Evolutionary conservation across 2,888 invertebrate genomes (phyloP).

Genomic region (Eulithis prunata): DNA sequence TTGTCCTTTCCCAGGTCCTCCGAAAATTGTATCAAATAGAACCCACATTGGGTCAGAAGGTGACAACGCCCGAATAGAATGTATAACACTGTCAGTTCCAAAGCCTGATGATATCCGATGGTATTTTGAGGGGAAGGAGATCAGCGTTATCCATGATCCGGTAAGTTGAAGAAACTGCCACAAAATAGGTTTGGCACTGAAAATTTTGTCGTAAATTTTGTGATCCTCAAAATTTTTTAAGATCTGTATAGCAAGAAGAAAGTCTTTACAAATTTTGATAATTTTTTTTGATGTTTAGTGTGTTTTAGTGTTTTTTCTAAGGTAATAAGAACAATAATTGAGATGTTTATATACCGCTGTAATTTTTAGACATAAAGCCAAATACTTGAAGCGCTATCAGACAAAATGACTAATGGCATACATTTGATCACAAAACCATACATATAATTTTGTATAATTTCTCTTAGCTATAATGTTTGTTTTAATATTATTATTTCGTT

Average conservation of each 20-base stretch:
- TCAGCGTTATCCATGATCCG: conserved; percentile 87
- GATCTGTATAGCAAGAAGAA: no score
- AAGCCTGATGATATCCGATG: conserved; percentile 94
- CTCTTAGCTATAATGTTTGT: not conserved
- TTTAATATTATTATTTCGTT: no score
- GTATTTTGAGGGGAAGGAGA: conserved; percentile 93
- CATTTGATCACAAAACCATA: not conserved
- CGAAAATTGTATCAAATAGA: conserved; percentile 91
- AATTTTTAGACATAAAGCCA: no score
- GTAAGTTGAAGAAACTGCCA: conserved; percentile 51
- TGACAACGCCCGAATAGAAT: conserved; percentile 92
- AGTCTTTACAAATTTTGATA: no score
- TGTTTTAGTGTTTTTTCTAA: no score
- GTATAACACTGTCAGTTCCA: conserved; percentile 94
- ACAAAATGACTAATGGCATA: not conserved
- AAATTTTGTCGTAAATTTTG: no score
- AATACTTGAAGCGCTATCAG: no score
- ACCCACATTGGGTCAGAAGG: conserved; percentile 93
- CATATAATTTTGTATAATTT: not conserved
- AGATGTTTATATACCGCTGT: no score
- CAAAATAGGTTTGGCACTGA: no score
- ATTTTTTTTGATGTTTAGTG: no score
- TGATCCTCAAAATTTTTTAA: no score
- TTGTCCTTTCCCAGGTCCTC: conserved; percentile 82
- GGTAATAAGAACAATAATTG: no score